phyloP scores from a whole-genome alignment of 2,888 invertebrate genomes.

The Aproaerema taeniolella region DNA sequence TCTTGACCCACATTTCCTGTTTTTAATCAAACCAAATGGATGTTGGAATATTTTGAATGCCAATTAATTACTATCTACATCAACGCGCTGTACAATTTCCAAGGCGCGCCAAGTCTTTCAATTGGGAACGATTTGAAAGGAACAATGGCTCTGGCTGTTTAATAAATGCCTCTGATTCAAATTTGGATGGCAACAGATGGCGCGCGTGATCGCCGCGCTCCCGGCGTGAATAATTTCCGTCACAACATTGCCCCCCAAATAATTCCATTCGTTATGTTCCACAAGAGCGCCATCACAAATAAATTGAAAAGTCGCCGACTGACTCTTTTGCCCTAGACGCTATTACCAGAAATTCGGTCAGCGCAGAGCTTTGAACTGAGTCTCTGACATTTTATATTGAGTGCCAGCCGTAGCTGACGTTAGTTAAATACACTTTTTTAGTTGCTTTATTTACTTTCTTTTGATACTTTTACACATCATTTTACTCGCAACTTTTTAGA shows the following conservation, averaged over 20 bases:
- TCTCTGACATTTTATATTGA: too few relatives aligned
- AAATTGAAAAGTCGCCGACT: constrained; percentile 39
- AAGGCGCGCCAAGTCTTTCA: constrained; percentile 19
- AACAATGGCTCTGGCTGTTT: constrained; percentile 44
- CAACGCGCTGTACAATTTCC: constrained; percentile 13
- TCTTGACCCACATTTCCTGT: background rate
- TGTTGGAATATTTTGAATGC: background rate
- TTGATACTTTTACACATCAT: too few relatives aligned
- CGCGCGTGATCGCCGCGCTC: constrained; percentile 37
- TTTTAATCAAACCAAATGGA: background rate
- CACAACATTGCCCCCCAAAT: constrained; percentile 42
- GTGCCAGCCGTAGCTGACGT: too few relatives aligned
- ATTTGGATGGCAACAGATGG: constrained; percentile 54
- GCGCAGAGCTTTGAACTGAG: background rate
- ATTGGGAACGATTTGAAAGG: constrained; percentile 37
- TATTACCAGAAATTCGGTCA: constrained; percentile 2
- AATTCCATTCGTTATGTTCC: constrained; percentile 31
- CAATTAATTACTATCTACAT: constrained; percentile 12
- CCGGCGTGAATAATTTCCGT: constrained; percentile 50
- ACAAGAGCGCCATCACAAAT: constrained; percentile 37
- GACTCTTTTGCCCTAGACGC: constrained; percentile 12
- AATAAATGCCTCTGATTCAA: constrained; percentile 54
- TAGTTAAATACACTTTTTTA: too few relatives aligned
- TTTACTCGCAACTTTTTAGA: too few relatives aligned
- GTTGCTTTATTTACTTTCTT: too few relatives aligned